These are phyloP conservation scores for zebrafish (Danio rerio) DNA, from an alignment of 2,113 vertebrate genomes.

Conservation along the genomic window GRCz12tu NC_133192.1:22435501-22436000, in stretches of 20 bases:
- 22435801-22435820: neutral
- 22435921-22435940: slow-evolving; percentile 74
- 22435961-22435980: too few relatives aligned
- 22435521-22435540: neutral
- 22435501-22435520: neutral
- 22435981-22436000: slow-evolving; percentile 3
- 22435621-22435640: neutral
- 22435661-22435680: neutral
- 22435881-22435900: slow-evolving; percentile 67
- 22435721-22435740: neutral
- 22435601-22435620: neutral
- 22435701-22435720: neutral
- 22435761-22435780: neutral
- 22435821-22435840: slow-evolving; percentile 73
- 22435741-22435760: slow-evolving; percentile 7
- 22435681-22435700: neutral
- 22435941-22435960: slow-evolving; percentile 69
- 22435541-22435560: slow-evolving; percentile 2
- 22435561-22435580: neutral
- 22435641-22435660: neutral
- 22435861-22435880: slow-evolving; percentile 67
- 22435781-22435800: neutral
- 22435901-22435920: slow-evolving; percentile 70
- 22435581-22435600: neutral
- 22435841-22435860: slow-evolving; percentile 69